Conservation (phyloP, 2,113 vertebrate genomes). For the Halichoerus grypus region DNA sequence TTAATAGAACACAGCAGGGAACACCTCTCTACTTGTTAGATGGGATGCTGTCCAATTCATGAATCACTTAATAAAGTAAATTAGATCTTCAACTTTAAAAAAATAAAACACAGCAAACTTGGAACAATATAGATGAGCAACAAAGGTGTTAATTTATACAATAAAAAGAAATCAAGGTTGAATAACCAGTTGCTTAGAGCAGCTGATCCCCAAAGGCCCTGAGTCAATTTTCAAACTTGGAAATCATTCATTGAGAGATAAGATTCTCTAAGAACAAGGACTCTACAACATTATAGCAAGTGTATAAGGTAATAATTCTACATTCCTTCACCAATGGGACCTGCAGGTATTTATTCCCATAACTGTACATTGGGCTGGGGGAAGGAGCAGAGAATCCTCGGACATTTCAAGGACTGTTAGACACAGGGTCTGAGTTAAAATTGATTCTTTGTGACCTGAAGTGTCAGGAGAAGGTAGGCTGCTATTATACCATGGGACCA, state of each 20-base stretch:
- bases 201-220: not conserved
- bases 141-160: not conserved
- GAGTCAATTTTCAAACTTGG: not conserved
- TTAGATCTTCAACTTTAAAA: not conserved
- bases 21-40: not conserved
- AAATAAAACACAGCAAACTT: not conserved
- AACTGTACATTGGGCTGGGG: accelerated
- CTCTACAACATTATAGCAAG: not conserved
- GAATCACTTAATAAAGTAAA: not conserved
- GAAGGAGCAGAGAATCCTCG: not conserved
- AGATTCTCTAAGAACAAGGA: not conserved
- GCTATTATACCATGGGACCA: not conserved
- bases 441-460: not conserved
- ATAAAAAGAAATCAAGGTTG: conserved; percentile 35
- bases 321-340: not conserved
- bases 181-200: not conserved
- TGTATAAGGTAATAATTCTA: not conserved
- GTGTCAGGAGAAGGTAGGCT: not conserved
- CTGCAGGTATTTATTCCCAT: not conserved
- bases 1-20: not conserved
- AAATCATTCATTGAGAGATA: not conserved
- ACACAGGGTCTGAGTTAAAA: not conserved
- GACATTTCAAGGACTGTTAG: not conserved
- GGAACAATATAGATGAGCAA: not conserved
- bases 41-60: not conserved